These are phyloP conservation scores for Macquaria ambigua DNA, from an alignment of 2,113 vertebrate species.

Conservation along the genomic window DNA sequence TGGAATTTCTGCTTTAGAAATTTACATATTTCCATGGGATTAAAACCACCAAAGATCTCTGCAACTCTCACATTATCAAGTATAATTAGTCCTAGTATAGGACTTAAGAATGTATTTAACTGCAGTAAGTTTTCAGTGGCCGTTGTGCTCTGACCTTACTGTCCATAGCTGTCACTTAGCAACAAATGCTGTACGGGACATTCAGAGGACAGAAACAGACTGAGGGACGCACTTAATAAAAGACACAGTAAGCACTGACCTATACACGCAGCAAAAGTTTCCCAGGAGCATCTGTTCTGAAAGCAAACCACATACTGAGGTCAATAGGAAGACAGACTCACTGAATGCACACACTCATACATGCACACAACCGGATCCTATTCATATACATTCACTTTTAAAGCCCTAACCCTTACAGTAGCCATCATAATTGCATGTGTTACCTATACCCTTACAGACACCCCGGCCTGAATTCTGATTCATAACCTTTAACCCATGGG, in stretches of 20 bases:
- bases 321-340: slow-evolving; percentile 46
- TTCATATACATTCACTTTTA: slow-evolving; percentile 20
- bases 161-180: slow-evolving; percentile 57
- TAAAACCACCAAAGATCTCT: slow-evolving; percentile 31
- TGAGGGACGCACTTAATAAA: slow-evolving; percentile 64
- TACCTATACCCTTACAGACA: not conserved
- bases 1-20: slow-evolving; percentile 7
- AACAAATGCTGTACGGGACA: slow-evolving; percentile 60
- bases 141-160: slow-evolving; percentile 55
- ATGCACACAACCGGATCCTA: not conserved
- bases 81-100: slow-evolving; percentile 46
- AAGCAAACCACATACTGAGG: slow-evolving; percentile 45
- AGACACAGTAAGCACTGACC: slow-evolving; percentile 65
- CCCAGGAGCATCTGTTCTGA: slow-evolving; percentile 70
- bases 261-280: slow-evolving; percentile 55
- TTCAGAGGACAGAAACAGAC: slow-evolving; percentile 62
- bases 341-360: not conserved
- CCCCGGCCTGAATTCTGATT: slow-evolving; percentile 28
- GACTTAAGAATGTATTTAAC: slow-evolving; percentile 32
- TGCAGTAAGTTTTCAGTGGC: slow-evolving; percentile 39
- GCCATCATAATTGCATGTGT: slow-evolving; percentile 8
- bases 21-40: slow-evolving; percentile 34
- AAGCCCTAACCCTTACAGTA: not conserved
- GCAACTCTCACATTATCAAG: slow-evolving; percentile 42
- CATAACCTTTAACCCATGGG: slow-evolving; percentile 21